These are phyloP conservation scores for Atopsyche davidsoni DNA, from an alignment of 1,140 invertebrate genomes.

Conservation along the genomic window DNA sequence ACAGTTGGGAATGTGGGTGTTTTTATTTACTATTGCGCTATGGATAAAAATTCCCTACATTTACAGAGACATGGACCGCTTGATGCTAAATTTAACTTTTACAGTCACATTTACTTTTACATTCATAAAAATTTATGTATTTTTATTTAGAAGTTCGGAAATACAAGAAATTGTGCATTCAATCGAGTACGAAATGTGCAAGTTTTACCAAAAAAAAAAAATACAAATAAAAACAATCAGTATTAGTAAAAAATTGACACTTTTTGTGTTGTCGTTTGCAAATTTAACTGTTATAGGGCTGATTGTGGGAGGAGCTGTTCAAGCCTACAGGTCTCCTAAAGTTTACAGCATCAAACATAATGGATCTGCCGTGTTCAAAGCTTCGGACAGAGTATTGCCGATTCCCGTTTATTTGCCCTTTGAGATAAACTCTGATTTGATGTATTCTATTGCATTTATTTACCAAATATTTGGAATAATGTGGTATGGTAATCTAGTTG, in stretches of 20 bases:
- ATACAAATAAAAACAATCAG: slow-evolving; percentile 11
- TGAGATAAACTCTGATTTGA: slow-evolving; percentile 21
- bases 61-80: slow-evolving; percentile 19
- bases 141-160: slow-evolving; percentile 7
- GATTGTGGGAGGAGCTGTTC: slow-evolving; percentile 14
- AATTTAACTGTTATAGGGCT: slow-evolving; percentile 25
- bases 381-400: slow-evolving; percentile 19
- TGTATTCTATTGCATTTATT: slow-evolving; percentile 18
- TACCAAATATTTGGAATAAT: slow-evolving; percentile 26
- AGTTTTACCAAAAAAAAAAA: slow-evolving; percentile 19
- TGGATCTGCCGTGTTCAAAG: background rate
- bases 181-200: slow-evolving; percentile 17
- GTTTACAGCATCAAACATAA: slow-evolving; percentile 2
- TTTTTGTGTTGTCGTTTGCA: slow-evolving; percentile 21
- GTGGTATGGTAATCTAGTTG: slow-evolving; percentile 25
- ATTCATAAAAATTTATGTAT: slow-evolving; percentile 22
- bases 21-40: slow-evolving; percentile 20
- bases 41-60: slow-evolving; percentile 23
- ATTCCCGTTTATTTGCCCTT: slow-evolving; percentile 25
- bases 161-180: slow-evolving; percentile 20
- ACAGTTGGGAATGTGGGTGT: slow-evolving; percentile 20
- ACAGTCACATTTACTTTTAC: slow-evolving; percentile 19
- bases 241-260: slow-evolving; percentile 16
- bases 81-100: slow-evolving; percentile 25
- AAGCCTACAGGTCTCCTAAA: slow-evolving; percentile 14